phyloP scores from a whole-genome alignment of 1,140 invertebrate species.

The Plutomurus gul region DNA sequence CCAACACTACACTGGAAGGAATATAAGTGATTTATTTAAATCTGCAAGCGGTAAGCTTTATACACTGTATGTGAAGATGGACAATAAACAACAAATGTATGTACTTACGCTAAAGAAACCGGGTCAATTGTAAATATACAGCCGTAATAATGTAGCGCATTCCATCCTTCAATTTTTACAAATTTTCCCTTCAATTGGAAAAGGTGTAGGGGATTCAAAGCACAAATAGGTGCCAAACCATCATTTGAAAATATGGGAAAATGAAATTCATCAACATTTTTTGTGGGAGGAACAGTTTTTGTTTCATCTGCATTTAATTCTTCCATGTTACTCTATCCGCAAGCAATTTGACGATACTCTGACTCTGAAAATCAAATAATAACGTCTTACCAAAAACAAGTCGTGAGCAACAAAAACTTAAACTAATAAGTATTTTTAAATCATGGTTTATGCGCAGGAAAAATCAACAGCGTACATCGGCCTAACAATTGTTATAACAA shows the following conservation, averaged over 20 bases:
- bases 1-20: neutral
- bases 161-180: neutral
- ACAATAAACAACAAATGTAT: too few species aligned
- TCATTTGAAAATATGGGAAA: neutral
- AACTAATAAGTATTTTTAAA: too few species aligned
- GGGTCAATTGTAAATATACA: conserved; percentile 32
- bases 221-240: neutral
- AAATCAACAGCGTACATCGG: too few species aligned
- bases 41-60: too few species aligned
- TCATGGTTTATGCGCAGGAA: too few species aligned
- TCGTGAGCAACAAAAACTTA: too few species aligned
- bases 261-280: neutral
- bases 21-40: too few species aligned
- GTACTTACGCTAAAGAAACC: neutral
- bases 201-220: neutral
- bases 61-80: too few species aligned
- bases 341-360: neutral
- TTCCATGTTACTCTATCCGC: too few species aligned
- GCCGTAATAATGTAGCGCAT: neutral
- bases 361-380: neutral
- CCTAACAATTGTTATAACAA: too few species aligned
- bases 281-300: neutral
- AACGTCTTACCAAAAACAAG: too few species aligned
- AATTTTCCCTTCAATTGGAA: neutral
- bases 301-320: neutral